These are phyloP conservation scores for Amaurobius ferox DNA, from an alignment of 2,888 invertebrate species.

Conservation along the genomic window DNA sequence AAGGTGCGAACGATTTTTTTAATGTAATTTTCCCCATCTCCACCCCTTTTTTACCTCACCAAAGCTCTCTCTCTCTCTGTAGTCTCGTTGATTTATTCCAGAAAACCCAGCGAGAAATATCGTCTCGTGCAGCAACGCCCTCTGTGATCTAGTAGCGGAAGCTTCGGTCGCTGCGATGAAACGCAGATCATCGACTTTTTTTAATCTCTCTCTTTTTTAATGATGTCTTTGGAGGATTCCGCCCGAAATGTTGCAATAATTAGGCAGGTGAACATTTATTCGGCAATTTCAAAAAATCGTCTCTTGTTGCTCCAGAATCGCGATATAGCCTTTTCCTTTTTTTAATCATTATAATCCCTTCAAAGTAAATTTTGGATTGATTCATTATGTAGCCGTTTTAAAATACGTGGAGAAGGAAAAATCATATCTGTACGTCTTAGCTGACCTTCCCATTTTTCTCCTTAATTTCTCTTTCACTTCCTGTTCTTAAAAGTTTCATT, in stretches of 20 bases:
- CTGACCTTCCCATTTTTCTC: not conserved
- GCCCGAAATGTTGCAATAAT: constrained; percentile 12
- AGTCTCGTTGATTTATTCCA: not conserved
- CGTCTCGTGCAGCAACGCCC: constrained; percentile 42
- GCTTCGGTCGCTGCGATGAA: constrained; percentile 13
- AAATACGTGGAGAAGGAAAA: not conserved
- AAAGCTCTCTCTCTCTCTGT: not conserved
- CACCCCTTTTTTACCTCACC: not conserved
- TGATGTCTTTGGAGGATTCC: constrained; percentile 41
- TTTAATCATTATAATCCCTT: constrained; percentile 11
- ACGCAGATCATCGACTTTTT: constrained; percentile 45
- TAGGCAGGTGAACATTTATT: constrained; percentile 23
- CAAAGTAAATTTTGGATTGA: not conserved
- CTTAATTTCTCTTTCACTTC: not conserved
- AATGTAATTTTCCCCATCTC: constrained; percentile 4
- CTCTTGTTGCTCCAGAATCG: not conserved
- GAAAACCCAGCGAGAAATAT: not conserved
- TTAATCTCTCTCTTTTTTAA: constrained; percentile 48
- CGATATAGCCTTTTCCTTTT: not conserved
- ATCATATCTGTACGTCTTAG: no score
- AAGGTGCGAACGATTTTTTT: constrained; percentile 53
- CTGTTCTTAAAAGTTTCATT: not conserved
- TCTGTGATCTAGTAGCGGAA: constrained; percentile 40
- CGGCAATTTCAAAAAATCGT: not conserved
- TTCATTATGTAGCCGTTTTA: not conserved